These are phyloP conservation scores for Luehdorfia chinensis DNA, from an alignment of 1,140 invertebrate species.

Conservation along the genomic window DNA sequence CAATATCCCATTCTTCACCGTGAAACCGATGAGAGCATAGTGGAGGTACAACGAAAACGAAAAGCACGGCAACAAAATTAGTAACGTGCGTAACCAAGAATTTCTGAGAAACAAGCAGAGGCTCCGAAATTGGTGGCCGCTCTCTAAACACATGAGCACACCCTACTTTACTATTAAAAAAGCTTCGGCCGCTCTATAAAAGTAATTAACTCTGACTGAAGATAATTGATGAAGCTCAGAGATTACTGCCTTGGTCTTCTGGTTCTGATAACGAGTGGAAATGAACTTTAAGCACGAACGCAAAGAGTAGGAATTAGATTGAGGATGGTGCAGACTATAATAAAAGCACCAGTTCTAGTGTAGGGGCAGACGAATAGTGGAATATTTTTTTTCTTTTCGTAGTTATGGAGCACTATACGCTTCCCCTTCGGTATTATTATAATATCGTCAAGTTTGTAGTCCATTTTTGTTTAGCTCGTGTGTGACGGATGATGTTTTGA, in stretches of 20 bases:
- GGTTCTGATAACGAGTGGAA: conserved; percentile 17
- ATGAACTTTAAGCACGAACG: not conserved
- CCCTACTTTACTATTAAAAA: conserved; percentile 54
- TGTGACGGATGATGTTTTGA: conserved; percentile 60
- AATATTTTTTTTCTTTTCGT: conserved; percentile 43
- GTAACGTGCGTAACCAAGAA: conserved; percentile 28
- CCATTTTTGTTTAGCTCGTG: conserved; percentile 47
- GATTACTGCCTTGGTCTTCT: conserved; percentile 58
- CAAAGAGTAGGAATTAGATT: conserved; percentile 29
- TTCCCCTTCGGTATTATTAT: conserved; percentile 63
- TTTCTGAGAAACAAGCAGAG: conserved; percentile 45
- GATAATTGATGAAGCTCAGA: conserved; percentile 73
- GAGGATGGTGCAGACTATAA: conserved; percentile 23
- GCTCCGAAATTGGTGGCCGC: conserved; percentile 32
- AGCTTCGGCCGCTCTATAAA: conserved; percentile 63
- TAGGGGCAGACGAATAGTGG: conserved; percentile 42
- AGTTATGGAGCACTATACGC: conserved; percentile 18
- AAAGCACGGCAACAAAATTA: conserved; percentile 18
- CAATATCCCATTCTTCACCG: not conserved
- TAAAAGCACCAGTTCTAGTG: conserved; percentile 49
- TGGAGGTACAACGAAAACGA: conserved; percentile 8
- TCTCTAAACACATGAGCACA: conserved; percentile 23
- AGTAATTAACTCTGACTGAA: conserved; percentile 71
- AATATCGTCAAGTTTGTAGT: conserved; percentile 62
- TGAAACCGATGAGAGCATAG: not conserved